phyloP scores from a whole-genome alignment of 2,113 vertebrate genomes.

The Parus major region DNA sequence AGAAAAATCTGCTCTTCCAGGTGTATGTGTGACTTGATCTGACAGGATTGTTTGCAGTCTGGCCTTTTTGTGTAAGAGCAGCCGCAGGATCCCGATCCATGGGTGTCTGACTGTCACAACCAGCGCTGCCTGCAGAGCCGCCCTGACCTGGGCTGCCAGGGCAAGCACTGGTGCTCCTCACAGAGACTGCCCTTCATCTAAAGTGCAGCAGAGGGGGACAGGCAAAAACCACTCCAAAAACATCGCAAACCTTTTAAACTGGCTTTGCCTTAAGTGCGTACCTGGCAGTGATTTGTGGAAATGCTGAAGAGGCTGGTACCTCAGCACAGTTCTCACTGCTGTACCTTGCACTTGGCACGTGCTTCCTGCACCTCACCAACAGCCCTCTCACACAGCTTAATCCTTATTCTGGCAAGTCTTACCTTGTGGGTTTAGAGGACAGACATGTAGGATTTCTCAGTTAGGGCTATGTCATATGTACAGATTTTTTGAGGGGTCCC shows the following conservation, averaged over 20 bases:
- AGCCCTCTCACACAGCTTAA: not conserved
- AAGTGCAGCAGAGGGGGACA: accelerated
- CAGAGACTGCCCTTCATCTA: not conserved
- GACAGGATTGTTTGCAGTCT: not conserved
- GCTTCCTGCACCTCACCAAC: not conserved
- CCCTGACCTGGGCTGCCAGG: accelerated
- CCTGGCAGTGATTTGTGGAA: not conserved
- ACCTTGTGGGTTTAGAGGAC: not conserved
- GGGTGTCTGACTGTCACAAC: accelerated
- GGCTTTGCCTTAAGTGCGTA: accelerated
- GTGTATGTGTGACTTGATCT: accelerated
- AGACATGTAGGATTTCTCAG: not conserved
- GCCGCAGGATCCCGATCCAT: accelerated
- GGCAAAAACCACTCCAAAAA: not conserved
- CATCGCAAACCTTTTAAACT: accelerated
- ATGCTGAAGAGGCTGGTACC: not conserved
- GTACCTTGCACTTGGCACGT: not conserved
- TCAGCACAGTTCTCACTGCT: not conserved
- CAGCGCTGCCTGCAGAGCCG: accelerated
- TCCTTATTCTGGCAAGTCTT: not conserved
- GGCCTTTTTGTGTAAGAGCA: not conserved
- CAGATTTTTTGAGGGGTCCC: not conserved
- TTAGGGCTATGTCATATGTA: not conserved
- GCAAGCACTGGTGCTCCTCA: accelerated
- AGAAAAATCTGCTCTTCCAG: not conserved